Percentiles rank a stretch among this genome's conserved stretches.
These are phyloP conservation scores for Melanocharis versteri DNA, from an alignment of 2,113 vertebrate genomes.

Conservation along the genomic window DNA sequence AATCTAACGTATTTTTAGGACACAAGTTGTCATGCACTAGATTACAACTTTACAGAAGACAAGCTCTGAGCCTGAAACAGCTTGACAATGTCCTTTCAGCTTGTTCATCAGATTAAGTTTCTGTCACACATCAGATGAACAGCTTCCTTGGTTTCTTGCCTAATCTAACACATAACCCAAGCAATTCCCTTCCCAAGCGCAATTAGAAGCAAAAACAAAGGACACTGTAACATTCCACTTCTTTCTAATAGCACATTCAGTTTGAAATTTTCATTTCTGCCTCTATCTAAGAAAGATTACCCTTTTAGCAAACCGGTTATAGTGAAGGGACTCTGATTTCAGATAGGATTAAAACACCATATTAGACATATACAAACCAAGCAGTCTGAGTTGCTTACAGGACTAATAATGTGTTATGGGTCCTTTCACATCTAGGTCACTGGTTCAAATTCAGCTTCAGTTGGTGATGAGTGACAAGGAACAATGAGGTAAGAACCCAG, in stretches of 20 bases:
- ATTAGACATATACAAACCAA: slow-evolving; percentile 6
- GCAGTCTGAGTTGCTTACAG: background rate
- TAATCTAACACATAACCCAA: background rate
- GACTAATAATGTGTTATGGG: slow-evolving; percentile 38
- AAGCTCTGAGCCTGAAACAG: slow-evolving; percentile 18
- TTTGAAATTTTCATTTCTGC: background rate
- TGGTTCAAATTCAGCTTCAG: slow-evolving; percentile 26
- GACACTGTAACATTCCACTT: background rate
- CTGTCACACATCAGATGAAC: slow-evolving; percentile 29
- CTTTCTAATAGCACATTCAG: background rate
- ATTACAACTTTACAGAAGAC: background rate
- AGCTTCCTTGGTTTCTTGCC: slow-evolving; percentile 36
- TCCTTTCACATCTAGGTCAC: slow-evolving; percentile 50
- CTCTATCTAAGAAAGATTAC: slow-evolving; percentile 8
- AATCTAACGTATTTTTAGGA: background rate
- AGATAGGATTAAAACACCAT: slow-evolving; percentile 10
- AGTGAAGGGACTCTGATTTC: background rate
- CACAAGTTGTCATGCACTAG: background rate
- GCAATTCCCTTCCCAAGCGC: background rate
- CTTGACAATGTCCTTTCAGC: slow-evolving; percentile 16
- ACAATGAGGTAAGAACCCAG: background rate
- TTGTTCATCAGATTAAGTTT: slow-evolving; percentile 32
- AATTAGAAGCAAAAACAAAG: background rate
- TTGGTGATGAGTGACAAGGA: slow-evolving; percentile 32
- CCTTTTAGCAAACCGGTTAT: slow-evolving; percentile 20